Base-by-base conservation (phyloP, 2,888 invertebrate genomes). In the Galerucella nymphaeae region DNA sequence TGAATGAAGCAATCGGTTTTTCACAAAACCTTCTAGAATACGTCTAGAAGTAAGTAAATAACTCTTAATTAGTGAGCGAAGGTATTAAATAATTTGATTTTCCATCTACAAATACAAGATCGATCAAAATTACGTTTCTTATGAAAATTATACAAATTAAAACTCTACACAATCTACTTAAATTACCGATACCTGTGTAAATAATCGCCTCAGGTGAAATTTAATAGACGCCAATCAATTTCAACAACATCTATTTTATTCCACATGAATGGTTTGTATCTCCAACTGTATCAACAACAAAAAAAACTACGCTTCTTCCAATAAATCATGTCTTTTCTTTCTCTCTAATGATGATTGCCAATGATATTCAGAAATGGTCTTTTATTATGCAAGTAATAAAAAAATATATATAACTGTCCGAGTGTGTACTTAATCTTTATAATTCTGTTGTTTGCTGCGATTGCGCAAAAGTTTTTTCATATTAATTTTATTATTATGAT, bases 151-250 rank as follows among this genome's bases (percentile, higher is more conserved):
- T 38, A 38, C 5, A 6, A 38, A 38, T 38, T 38, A 38, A 38
- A 38, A 9, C 9, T 8, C 30, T 13, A 45, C 14, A 45, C 45
- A 45, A 45, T 45, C 14, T 45, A 13, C 45, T 42, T 58, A 66
- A 62, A 61, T 66, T 42, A 42, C 61, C 58, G 38, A 50, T 61
- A 71, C 66, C 66, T 61, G 42, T 61, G 42, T 66, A 42, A 53
- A 69, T 30, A 53, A n/a, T 38, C 9, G 66, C 71, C 41, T 45
- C 61, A 18, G 66, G 73, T 61, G 50, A 45, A 73, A 61, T 65
- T 63, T 66, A 73, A 73, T 69, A 61, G 59, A 20, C 61, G 66
- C 66, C 72, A 69, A 73, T 73, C 69, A 73, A 70, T 70, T 73
- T 65, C 66, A 70, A 73, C 69, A 69, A 59, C 55, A 65, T 38